Evolutionary conservation across 2,113 vertebrate genomes (phyloP), one percentile per base, ranked within the genome.

Genomic region (Otocyon megalotis): DNA sequence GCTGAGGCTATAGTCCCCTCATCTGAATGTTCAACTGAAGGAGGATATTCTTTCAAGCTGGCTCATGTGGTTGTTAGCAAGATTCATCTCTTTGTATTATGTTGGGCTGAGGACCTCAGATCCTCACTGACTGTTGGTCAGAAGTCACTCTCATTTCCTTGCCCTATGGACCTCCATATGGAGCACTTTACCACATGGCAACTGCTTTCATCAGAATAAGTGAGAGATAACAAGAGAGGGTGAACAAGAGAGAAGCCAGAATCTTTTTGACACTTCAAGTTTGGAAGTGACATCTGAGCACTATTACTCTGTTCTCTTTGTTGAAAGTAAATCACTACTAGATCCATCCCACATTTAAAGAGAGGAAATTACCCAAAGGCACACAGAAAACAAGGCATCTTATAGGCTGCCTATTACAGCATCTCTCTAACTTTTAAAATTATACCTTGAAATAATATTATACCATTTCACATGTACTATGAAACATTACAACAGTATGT

Each of bases 251-350:
- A 94, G 62, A 93, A 89, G 12, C 20, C 13, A 58, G 37, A 35
- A 20, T 77, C 58, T 48, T 58, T 71, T 50, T 88, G 58, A 81
- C 53, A n/a, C 12, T 15, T 54, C 58, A 87, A 80, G 65, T 16
- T 96, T 32, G 67, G 37, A 81, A 62, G 56, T 80, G 53, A 86
- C 14, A 79, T 81, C 14, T 26, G 32, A 92, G 35, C 56, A 43
- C 74, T 65, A 67, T 93, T 72, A 30, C 19, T 63, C 19, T 92
- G 19, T 84, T 97, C n/a, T 81, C 9, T 56, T 94, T 83, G 48
- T 60, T 74, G 84, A n/a, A 65, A 92, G 54, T 56, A 67, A 90
- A 22, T 81, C 53, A 43, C 43, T 43, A 53, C 88, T 81, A 77
- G 69, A 77, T 71, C 22, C 1, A 35, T 72, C 35, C 6, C 43